A percentile compares a stretch with the other conserved stretches of the same genome.
These are phyloP conservation scores for Planiliza haematocheilus DNA, from an alignment of 2,113 vertebrate genomes.

Conservation along the genomic window DNA sequence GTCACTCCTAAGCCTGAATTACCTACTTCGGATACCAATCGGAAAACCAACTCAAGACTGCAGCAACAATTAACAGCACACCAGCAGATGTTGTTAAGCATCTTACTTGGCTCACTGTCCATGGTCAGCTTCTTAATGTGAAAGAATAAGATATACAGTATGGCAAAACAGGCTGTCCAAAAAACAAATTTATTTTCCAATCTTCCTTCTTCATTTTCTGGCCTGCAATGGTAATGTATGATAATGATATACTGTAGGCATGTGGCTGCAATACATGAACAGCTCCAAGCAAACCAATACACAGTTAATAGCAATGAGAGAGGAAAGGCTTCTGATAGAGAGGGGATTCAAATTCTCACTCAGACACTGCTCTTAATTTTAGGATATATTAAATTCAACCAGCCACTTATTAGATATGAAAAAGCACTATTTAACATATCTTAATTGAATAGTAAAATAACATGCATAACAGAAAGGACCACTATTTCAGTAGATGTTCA, in stretches of 20 bases:
- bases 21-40: constrained; percentile 23
- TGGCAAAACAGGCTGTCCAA: constrained; percentile 46
- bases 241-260: constrained; percentile 62
- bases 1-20: constrained; percentile 45
- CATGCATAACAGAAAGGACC: constrained; percentile 13
- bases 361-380: constrained; percentile 24
- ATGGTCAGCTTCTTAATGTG: constrained; percentile 1
- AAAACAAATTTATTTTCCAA: constrained; percentile 41
- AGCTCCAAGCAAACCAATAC: constrained; percentile 39
- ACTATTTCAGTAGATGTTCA: constrained; percentile 35
- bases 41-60: constrained; percentile 33
- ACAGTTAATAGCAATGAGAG: constrained; percentile 15
- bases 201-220: constrained; percentile 34
- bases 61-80: constrained; percentile 27
- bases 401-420: constrained; percentile 9
- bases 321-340: constrained; percentile 4
- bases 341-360: constrained; percentile 17
- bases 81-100: constrained; percentile 34
- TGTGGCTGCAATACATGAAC: constrained; percentile 52
- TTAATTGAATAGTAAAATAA: constrained; percentile 44
- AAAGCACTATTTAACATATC: constrained; percentile 21
- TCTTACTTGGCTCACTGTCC: constrained; percentile 16
- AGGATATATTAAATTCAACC: constrained; percentile 1
- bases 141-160: constrained; percentile 32
- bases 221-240: constrained; percentile 64